Evolutionary conservation across 2,797 vertebrate species (phyloP).

Genomic region (Catostomus latipinnis): DNA sequence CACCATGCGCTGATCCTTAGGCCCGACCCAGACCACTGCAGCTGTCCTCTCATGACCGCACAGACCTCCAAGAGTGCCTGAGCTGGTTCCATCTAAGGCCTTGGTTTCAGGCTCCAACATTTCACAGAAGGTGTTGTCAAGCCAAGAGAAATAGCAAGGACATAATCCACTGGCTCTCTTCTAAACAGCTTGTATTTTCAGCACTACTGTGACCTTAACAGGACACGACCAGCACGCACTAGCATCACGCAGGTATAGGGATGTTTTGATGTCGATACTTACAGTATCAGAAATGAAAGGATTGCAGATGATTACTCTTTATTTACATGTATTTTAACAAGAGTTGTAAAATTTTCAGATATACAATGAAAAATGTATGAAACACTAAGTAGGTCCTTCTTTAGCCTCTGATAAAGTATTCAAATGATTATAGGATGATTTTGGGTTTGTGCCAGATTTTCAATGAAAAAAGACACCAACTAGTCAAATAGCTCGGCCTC

Average conservation of each 20-base stretch:
- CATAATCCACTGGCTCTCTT: conserved; percentile 56
- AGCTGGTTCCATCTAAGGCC: conserved; percentile 60
- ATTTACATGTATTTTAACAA: too few species aligned
- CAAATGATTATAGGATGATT: too few species aligned
- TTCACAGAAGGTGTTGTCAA: conserved; percentile 55
- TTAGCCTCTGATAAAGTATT: too few species aligned
- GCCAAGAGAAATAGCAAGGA: conserved; percentile 58
- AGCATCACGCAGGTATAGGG: background rate
- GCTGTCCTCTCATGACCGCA: conserved; percentile 57
- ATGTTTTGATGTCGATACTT: background rate
- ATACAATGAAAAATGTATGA: too few species aligned
- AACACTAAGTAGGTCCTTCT: too few species aligned
- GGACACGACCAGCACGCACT: background rate
- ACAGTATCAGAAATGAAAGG: background rate
- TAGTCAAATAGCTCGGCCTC: too few species aligned
- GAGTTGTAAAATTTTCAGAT: too few species aligned
- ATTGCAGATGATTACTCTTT: too few species aligned
- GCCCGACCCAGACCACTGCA: conserved; percentile 48
- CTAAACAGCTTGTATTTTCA: conserved; percentile 42
- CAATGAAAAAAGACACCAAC: too few species aligned
- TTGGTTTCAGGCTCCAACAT: conserved; percentile 57
- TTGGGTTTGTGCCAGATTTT: too few species aligned
- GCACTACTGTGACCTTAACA: conserved; percentile 38
- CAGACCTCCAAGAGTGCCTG: conserved; percentile 43
- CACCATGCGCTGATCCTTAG: conserved; percentile 23